phyloP scores from a whole-genome alignment of 1,140 invertebrate species.

The Lerema accius region DNA sequence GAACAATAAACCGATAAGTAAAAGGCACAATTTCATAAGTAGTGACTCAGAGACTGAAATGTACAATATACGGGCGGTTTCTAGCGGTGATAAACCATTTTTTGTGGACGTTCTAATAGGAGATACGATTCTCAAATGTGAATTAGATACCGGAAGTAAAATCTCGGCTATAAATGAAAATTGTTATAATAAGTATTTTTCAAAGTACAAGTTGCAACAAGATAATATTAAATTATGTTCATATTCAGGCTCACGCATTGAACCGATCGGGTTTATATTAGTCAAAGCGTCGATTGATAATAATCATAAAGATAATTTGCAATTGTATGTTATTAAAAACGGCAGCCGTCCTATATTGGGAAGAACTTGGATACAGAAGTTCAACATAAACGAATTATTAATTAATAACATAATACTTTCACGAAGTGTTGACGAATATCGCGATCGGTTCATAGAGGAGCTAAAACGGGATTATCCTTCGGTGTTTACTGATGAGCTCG shows the following conservation, averaged over 20 bases:
- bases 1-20: not conserved
- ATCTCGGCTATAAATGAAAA: slow-evolving; percentile 28
- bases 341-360: slow-evolving; percentile 23
- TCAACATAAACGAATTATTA: slow-evolving; percentile 34
- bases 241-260: slow-evolving; percentile 28
- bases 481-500: slow-evolving; percentile 29
- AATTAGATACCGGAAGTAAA: slow-evolving; percentile 19
- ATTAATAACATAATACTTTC: slow-evolving; percentile 22
- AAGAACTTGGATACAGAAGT: slow-evolving; percentile 24
- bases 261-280: slow-evolving; percentile 34
- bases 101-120: slow-evolving; percentile 13
- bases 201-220: slow-evolving; percentile 1
- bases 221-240: slow-evolving; percentile 32
- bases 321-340: slow-evolving; percentile 25
- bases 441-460: slow-evolving; percentile 30
- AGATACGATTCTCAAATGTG: slow-evolving; percentile 9
- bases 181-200: slow-evolving; percentile 16
- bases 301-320: slow-evolving; percentile 8
- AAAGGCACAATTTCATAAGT: slow-evolving; percentile 12
- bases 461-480: slow-evolving; percentile 26
- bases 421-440: slow-evolving; percentile 13
- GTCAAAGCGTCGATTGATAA: slow-evolving; percentile 11
- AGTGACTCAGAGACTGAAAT: slow-evolving; percentile 22
- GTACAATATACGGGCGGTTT: slow-evolving; percentile 12
- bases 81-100: slow-evolving; percentile 25